phyloP scores from a whole-genome alignment of 2,113 vertebrate genomes.

The Eonycteris spelaea region DNA sequence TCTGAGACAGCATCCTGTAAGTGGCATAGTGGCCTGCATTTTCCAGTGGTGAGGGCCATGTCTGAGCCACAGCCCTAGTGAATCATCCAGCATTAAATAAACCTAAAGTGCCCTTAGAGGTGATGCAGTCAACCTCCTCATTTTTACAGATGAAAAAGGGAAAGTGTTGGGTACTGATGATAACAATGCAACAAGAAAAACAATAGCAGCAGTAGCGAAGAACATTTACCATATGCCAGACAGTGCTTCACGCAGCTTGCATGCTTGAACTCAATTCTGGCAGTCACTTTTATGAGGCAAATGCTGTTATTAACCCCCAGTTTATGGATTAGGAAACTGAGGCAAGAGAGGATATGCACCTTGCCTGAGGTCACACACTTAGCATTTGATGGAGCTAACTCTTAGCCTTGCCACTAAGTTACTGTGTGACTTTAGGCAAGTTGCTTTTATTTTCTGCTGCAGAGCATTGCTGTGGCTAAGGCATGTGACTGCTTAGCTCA shows the following conservation, averaged over 20 bases:
- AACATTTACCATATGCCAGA: neutral
- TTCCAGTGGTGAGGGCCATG: neutral
- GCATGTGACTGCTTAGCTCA: neutral
- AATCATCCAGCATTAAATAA: neutral
- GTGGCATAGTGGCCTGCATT: neutral
- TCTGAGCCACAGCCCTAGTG: neutral
- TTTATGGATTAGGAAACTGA: constrained; percentile 1
- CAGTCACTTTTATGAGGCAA: neutral
- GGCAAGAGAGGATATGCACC: neutral
- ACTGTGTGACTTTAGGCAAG: neutral
- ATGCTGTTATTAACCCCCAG: neutral
- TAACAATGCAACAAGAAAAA: neutral
- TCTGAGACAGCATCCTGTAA: neutral
- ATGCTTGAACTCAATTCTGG: neutral
- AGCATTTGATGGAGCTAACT: neutral
- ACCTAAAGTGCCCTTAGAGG: neutral
- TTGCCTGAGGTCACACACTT: neutral
- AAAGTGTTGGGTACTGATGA: neutral
- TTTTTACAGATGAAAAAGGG: neutral
- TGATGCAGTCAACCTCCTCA: neutral
- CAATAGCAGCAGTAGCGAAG: neutral
- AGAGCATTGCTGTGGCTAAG: neutral
- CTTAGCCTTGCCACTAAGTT: neutral
- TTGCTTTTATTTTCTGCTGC: neutral
- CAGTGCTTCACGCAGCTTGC: neutral